Evolutionary conservation across 2,888 invertebrate genomes (phyloP), one percentile per base, ranked within the genome.

Genomic region (Arge pagana): DNA sequence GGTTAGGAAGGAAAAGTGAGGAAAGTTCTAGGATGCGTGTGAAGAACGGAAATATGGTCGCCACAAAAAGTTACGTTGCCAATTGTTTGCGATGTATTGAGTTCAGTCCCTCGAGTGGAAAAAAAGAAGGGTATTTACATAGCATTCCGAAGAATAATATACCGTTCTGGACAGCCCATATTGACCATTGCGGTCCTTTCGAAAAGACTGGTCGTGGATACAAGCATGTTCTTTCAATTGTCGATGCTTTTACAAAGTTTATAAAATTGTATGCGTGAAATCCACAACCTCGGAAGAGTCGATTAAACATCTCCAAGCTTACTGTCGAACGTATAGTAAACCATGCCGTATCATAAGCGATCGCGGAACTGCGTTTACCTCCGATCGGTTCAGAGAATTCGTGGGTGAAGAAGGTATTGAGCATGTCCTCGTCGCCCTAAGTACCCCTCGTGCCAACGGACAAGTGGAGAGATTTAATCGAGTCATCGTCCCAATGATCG

Each of bases 41-140:
- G n/a, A n/a, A n/a, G n/a, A n/a, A n/a, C n/a, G n/a, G n/a, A n/a
- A n/a, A n/a, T n/a, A n/a, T n/a, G n/a, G n/a, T n/a, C n/a, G n/a
- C n/a, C n/a, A n/a, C 15, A 48, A 35, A 11, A n/a, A n/a, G 45
- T 24, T 62, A 66, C 48, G 60, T 70, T 33, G 7, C 11, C 6
- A 67, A 64, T 49, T 70, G 66, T 55, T 36, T 70, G 21, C 65
- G 63, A 51, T 70, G 68, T 51, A 58, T 69, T 5, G 54, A 50
- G n/a, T 65, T 48, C 24, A 56, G 58, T 4, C 40, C 57, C 2
- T 30, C 23, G 1, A 49, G 28, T 26, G 65, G 65, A n/a, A 63
- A 65, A 41, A 45, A 45, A 1, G 31, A 45, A 13, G 33, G 45
- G 19, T 45, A 31, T n/a, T 18, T 45, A 0, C 45, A 45, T 11